Base-by-base conservation (phyloP, 2,888 invertebrate genomes). In the Epinotia nisella region DNA sequence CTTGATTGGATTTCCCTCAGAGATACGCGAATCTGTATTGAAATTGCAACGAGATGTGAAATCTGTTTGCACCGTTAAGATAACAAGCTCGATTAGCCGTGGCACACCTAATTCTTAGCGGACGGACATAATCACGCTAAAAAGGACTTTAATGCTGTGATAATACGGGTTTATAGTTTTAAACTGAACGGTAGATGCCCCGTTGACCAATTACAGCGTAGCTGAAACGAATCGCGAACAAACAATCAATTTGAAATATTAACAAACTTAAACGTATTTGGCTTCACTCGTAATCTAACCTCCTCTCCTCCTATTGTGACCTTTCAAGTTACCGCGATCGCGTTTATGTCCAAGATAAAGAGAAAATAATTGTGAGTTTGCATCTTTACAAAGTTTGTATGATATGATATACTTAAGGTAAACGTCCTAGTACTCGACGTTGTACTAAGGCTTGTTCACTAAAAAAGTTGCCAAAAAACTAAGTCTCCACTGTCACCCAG, bases 171-270 rank as follows among this genome's bases (percentile, higher is more conserved):
- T 49, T n/a, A 49, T 5, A 4, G 21, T 21, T 61, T 61, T 15
- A 41, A 21, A 7, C 19, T 2, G 13, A 60, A 45, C 45, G 21
- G 21, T 11, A 61, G 2, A 15, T 17, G 45, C 11, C 11, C 13
- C 5, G 29, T 1, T 59, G 60, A 39, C 69, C n/a, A n/a, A 69
- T 60, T 53, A 53, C 58, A 11, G 51, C 69, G 60, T 19, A 9
- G n/a, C 69, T 39, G 19, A 19, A 55, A 65, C 65, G 39, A 65
- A 65, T 55, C 15, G 39, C 51, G n/a, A 55, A 65, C 65, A 65
- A 65, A 65, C 15, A 55, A 29, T 53, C 17, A 53, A 55, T 41
- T 55, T 55, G 65, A 65, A 64, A 65, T 65, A 10, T 51, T 65
- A 24, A 19, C 53, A 53, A 65, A 39, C 39, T 53, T 55, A 53